Evolutionary conservation across 2,797 vertebrate genomes (phyloP).

Genomic region (Anguilla marmorata): DNA sequence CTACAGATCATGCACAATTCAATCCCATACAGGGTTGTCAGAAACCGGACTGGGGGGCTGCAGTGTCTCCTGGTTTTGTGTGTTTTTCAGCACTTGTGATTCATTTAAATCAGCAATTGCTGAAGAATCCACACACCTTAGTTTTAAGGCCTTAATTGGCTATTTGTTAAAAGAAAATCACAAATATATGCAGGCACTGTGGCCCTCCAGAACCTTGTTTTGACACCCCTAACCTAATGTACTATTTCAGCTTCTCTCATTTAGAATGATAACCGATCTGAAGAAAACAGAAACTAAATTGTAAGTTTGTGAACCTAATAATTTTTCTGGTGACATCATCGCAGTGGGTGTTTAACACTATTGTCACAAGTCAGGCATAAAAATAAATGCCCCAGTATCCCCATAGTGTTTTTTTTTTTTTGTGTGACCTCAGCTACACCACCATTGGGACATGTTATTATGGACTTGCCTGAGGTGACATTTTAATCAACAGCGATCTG

Average conservation of each 20-base stretch:
- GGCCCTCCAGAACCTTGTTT: not conserved
- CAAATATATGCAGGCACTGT: not conserved
- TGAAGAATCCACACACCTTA: not conserved
- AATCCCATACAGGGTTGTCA: not conserved
- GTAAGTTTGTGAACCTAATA: slow-evolving; percentile 14
- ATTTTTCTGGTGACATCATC: slow-evolving; percentile 7
- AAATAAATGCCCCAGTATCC: slow-evolving; percentile 38
- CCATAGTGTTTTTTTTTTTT: slow-evolving; percentile 51
- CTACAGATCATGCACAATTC: not conserved
- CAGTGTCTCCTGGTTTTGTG: not conserved
- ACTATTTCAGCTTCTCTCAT: not conserved
- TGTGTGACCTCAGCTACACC: slow-evolving; percentile 34
- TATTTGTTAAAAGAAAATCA: not conserved
- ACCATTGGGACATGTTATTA: slow-evolving; percentile 36
- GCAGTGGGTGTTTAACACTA: not conserved
- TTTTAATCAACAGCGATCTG: slow-evolving; percentile 51
- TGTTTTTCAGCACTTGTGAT: not conserved
- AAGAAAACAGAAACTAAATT: slow-evolving; percentile 27
- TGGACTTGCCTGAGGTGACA: slow-evolving; percentile 40
- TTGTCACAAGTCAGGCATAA: slow-evolving; percentile 16
- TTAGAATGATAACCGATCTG: not conserved
- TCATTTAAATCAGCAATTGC: not conserved
- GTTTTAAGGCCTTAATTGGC: not conserved
- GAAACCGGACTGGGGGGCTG: not conserved
- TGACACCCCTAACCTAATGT: not conserved